Conservation (phyloP, 2,888 invertebrate species). For the Anticlea derivata region DNA sequence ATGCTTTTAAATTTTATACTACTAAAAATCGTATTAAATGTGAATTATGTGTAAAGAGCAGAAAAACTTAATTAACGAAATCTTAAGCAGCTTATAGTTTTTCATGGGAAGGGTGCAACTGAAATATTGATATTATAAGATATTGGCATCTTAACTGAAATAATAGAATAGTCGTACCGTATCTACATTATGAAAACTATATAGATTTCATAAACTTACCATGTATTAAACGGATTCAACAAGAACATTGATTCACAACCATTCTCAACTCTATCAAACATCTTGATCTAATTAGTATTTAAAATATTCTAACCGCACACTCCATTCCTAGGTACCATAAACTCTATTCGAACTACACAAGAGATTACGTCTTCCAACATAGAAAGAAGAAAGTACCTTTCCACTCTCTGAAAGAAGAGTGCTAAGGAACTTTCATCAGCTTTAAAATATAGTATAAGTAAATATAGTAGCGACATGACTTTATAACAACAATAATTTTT, state of each 20-base stretch:
- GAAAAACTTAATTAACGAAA: no score
- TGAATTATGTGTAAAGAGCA: no score
- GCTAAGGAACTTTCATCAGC: constrained; percentile 23
- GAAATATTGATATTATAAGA: no score
- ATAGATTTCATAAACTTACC: constrained; percentile 31
- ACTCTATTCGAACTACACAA: constrained; percentile 41
- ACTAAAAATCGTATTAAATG: not conserved
- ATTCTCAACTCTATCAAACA: constrained; percentile 58
- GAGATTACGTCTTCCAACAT: constrained; percentile 39
- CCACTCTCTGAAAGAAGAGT: constrained; percentile 15
- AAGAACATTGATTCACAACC: constrained; percentile 71
- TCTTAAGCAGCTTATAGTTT: no score
- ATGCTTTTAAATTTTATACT: not conserved
- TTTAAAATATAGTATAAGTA: constrained; percentile 9
- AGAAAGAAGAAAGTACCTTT: constrained; percentile 22
- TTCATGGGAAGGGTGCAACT: not conserved
- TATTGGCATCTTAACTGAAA: no score
- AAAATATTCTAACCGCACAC: constrained; percentile 35
- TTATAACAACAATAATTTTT: constrained; percentile 27
- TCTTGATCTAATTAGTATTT: constrained; percentile 31
- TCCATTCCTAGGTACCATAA: constrained; percentile 33
- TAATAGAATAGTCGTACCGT: no score
- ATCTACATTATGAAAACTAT: constrained; percentile 4
- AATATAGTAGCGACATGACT: constrained; percentile 21
- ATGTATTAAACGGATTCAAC: constrained; percentile 56